Evolutionary conservation across 2,113 vertebrate species (phyloP).

Genomic region (Rhineura floridana): DNA sequence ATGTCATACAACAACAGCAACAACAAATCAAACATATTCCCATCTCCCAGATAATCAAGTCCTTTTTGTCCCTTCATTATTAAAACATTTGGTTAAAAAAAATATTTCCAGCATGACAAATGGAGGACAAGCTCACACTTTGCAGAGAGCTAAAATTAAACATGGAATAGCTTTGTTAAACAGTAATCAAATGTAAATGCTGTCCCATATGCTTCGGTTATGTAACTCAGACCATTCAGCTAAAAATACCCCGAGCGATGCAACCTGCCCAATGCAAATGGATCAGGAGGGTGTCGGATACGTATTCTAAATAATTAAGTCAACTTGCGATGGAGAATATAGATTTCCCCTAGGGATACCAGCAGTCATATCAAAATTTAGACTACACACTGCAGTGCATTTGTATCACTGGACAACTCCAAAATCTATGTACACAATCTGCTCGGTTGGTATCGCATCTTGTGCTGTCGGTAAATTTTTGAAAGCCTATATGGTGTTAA

Average conservation of each 20-base stretch:
- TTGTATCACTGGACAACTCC: too few species aligned
- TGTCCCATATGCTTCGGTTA: neutral
- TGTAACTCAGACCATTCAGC: neutral
- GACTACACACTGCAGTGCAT: too few species aligned
- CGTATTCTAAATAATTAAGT: neutral
- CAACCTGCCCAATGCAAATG: neutral
- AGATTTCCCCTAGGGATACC: neutral
- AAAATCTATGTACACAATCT: too few species aligned
- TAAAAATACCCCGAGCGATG: neutral
- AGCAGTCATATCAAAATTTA: neutral
- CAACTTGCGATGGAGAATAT: rapidly evolving
- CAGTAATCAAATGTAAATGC: neutral
- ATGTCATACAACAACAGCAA: neutral
- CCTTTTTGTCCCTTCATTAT: neutral
- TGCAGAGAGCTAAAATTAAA: neutral
- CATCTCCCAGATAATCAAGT: neutral
- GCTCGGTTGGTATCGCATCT: too few species aligned
- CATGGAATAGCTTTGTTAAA: neutral
- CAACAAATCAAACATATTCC: neutral
- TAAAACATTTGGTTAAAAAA: neutral
- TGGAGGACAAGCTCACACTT: neutral
- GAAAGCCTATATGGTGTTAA: too few species aligned
- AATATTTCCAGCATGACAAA: neutral
- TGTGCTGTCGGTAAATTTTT: too few species aligned
- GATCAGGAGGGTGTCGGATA: neutral